phyloP scores from a whole-genome alignment of 2,888 invertebrate genomes.

The Spicauda simplicius region DNA sequence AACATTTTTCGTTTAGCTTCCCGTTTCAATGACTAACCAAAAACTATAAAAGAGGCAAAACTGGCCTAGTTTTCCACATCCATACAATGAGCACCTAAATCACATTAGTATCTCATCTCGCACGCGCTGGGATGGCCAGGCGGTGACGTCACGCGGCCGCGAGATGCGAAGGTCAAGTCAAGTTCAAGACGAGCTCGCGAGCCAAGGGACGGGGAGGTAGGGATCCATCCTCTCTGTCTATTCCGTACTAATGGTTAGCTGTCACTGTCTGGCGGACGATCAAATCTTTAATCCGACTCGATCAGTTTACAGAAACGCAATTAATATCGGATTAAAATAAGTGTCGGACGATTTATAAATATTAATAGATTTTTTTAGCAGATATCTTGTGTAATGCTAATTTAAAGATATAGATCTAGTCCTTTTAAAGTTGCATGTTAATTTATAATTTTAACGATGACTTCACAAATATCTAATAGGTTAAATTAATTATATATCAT shows the following conservation, averaged over 20 bases:
- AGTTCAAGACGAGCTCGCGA: constrained; percentile 30
- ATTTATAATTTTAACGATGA: too few relatives aligned
- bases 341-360: too few relatives aligned
- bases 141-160: constrained; percentile 13
- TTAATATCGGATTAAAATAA: neutral
- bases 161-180: constrained; percentile 23
- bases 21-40: neutral
- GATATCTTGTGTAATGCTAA: too few relatives aligned
- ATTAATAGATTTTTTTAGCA: too few relatives aligned
- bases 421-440: too few relatives aligned
- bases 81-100: neutral
- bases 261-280: neutral
- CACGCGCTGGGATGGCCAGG: neutral
- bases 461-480: too few relatives aligned
- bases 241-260: neutral
- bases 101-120: constrained; percentile 1
- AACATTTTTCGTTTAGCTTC: too few relatives aligned
- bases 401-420: too few relatives aligned
- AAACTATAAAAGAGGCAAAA: neutral
- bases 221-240: neutral
- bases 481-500: too few relatives aligned
- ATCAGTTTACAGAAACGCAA: constrained; percentile 1
- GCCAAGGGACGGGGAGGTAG: constrained; percentile 23
- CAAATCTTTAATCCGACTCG: neutral
- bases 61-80: neutral